Conservation (phyloP, 2,113 vertebrate species). For the Agelaius tricolor region DNA sequence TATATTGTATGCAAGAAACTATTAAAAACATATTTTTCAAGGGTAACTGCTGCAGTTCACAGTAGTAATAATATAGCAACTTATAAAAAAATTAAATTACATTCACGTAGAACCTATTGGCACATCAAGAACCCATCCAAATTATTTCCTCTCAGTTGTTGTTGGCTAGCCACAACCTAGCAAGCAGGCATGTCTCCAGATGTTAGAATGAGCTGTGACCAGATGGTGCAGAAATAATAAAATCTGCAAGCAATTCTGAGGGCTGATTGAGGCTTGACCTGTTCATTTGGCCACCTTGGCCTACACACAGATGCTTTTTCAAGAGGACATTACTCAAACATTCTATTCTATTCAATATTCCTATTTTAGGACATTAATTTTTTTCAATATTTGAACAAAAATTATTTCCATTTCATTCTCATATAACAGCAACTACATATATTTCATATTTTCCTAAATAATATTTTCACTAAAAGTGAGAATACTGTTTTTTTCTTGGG, state of each 20-base stretch:
- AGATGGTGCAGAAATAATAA: conserved; percentile 34
- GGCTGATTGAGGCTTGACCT: not conserved
- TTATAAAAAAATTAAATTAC: not conserved
- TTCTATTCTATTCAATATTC: not conserved
- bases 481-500: not conserved
- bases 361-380: not conserved
- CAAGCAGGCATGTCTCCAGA: not conserved
- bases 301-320: not conserved
- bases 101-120: not conserved
- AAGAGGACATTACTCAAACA: not conserved
- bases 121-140: not conserved
- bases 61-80: not conserved
- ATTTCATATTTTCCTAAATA: not conserved
- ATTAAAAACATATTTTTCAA: not conserved
- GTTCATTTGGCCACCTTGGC: not conserved
- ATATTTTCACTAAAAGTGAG: not conserved
- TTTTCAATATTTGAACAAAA: not conserved
- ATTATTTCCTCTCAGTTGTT: not conserved
- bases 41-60: not conserved
- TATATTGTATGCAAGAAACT: not conserved
- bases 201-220: not conserved
- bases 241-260: not conserved
- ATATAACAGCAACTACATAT: not conserved
- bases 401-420: not conserved
- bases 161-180: not conserved